Percentiles rank a stretch among this genome's conserved stretches.
Evolutionary conservation across 2,888 invertebrate species (phyloP).

Genomic region (Hypsopygia costalis): DNA sequence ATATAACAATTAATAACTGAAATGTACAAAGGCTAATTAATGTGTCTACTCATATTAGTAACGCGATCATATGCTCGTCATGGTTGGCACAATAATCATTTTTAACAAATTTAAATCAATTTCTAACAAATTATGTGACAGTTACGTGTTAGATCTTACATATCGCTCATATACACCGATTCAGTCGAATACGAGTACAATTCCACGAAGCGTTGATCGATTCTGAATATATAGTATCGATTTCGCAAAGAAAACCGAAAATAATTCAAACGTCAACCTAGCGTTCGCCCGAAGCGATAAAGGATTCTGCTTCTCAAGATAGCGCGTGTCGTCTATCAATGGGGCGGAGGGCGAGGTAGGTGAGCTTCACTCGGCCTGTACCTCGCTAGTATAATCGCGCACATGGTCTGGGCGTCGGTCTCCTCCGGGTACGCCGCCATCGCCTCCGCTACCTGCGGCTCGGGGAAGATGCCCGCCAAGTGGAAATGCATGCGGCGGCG

Average conservation of each 20-base stretch:
- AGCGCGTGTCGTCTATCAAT: conserved; percentile 23
- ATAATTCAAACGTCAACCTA: conserved; percentile 37
- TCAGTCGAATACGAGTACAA: conserved; percentile 4
- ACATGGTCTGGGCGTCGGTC: conserved; percentile 93
- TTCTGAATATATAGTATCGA: conserved; percentile 41
- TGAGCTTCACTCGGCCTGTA: conserved; percentile 73
- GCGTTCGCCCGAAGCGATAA: neutral
- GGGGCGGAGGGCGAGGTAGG: conserved; percentile 36
- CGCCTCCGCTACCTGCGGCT: conserved; percentile 92
- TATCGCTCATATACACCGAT: neutral
- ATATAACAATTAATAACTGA: conserved; percentile 25
- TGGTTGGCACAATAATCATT: conserved; percentile 18
- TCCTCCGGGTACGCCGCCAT: conserved; percentile 94
- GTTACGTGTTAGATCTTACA: neutral
- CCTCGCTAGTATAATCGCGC: conserved; percentile 90
- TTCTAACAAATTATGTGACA: too few relatives aligned
- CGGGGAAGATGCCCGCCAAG: conserved; percentile 94
- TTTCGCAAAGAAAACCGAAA: conserved; percentile 52
- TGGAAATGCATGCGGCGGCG: conserved; percentile 91
- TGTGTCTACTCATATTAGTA: conserved; percentile 35
- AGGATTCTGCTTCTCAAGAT: neutral
- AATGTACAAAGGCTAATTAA: conserved; percentile 22
- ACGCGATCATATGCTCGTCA: conserved; percentile 13
- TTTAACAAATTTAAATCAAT: conserved; percentile 1
- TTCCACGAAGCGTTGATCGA: conserved; percentile 16